Conservation (phyloP, 2,113 vertebrate species). For the Megaleporinus macrocephalus region DNA sequence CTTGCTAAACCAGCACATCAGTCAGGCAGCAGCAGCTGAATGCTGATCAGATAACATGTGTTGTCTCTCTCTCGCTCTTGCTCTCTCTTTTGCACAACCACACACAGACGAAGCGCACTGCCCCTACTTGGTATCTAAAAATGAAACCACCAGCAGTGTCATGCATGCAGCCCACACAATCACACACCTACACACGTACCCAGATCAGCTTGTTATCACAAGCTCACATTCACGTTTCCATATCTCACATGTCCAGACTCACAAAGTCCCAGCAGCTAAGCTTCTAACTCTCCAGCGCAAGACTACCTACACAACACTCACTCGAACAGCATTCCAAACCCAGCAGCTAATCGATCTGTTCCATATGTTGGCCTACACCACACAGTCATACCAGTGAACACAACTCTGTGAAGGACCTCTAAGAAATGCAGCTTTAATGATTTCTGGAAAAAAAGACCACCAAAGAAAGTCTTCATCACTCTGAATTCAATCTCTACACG, state of each 20-base stretch:
- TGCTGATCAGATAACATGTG: constrained; percentile 38
- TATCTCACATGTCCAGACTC: background rate
- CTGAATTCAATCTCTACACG: no score
- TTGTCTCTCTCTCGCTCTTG: background rate
- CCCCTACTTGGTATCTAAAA: constrained; percentile 30
- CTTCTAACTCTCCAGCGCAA: background rate
- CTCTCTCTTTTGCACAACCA: background rate
- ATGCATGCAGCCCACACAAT: constrained; percentile 36
- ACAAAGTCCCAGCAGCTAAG: background rate
- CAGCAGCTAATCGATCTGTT: constrained; percentile 43
- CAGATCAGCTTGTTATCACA: constrained; percentile 14
- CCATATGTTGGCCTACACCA: constrained; percentile 28
- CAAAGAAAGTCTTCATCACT: background rate
- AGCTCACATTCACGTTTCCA: constrained; percentile 16
- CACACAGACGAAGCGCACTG: background rate
- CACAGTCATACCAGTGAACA: background rate
- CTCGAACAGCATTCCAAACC: constrained; percentile 33
- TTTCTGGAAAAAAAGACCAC: background rate
- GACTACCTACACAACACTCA: background rate
- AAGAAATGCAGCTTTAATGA: background rate
- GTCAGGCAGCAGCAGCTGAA: constrained; percentile 53
- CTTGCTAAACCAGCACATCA: constrained; percentile 29
- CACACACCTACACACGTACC: constrained; percentile 29
- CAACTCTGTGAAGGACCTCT: background rate
- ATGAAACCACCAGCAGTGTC: constrained; percentile 26